phyloP scores from a whole-genome alignment of 2,888 invertebrate species.

The Sarcophaga carnaria region DNA sequence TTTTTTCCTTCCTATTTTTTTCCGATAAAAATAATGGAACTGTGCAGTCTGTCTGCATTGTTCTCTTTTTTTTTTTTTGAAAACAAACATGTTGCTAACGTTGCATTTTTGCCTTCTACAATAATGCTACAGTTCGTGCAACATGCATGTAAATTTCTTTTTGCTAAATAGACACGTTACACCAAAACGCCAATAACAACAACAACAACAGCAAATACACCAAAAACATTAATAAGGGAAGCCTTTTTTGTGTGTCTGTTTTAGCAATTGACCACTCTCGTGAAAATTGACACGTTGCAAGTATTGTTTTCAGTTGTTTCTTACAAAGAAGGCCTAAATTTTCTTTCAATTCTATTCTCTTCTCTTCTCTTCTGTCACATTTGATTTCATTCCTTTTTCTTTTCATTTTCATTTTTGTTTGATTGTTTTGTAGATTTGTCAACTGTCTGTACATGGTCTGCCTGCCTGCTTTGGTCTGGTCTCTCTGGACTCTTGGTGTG shows the following conservation, averaged over 20 bases:
- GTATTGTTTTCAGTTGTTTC: slow-evolving; percentile 18
- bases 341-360: slow-evolving; percentile 14
- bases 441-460: slow-evolving; percentile 33
- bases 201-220: background rate
- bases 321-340: slow-evolving; percentile 65
- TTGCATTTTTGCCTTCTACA: slow-evolving; percentile 1
- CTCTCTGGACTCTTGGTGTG: background rate
- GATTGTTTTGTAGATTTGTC: slow-evolving; percentile 68
- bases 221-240: slow-evolving; percentile 37
- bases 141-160: slow-evolving; percentile 28
- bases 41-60: slow-evolving; percentile 24
- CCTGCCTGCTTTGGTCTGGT: slow-evolving; percentile 47
- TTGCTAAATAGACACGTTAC: background rate
- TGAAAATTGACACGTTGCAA: slow-evolving; percentile 70
- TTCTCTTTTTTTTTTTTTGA: background rate
- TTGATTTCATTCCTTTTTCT: slow-evolving; percentile 18
- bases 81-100: slow-evolving; percentile 46
- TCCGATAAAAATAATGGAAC: background rate
- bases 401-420: slow-evolving; percentile 30
- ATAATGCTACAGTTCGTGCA: slow-evolving; percentile 12
- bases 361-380: slow-evolving; percentile 25
- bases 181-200: background rate
- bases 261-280: slow-evolving; percentile 68
- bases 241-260: slow-evolving; percentile 53
- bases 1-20: background rate